phyloP scores from a whole-genome alignment of 92 coral and sea anemone genomes.

The Pocillopora grandis region DNA sequence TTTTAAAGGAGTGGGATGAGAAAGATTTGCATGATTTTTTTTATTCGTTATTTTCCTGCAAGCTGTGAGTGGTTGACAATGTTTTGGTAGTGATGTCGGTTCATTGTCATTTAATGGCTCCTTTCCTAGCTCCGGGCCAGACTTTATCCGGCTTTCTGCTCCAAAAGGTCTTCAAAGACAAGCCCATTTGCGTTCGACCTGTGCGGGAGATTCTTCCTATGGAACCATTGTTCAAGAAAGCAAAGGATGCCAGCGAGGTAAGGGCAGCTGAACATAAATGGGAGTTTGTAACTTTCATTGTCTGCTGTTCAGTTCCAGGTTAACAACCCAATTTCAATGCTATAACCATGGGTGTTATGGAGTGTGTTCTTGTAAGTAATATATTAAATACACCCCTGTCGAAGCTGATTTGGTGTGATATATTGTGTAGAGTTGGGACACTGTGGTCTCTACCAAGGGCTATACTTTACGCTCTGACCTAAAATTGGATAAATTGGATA shows the following conservation, averaged over 20 bases:
- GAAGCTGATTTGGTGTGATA: too few species aligned
- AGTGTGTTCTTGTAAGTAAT: too few species aligned
- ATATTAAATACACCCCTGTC: too few species aligned
- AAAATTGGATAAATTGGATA: too few species aligned
- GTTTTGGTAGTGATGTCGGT: conserved; percentile 36
- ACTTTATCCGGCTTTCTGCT: conserved; percentile 33
- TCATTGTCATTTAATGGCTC: conserved; percentile 34
- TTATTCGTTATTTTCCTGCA: conserved; percentile 22
- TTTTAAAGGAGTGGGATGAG: too few species aligned
- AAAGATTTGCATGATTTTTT: conserved; percentile 14
- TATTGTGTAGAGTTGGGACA: too few species aligned
- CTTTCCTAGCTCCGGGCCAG: conserved; percentile 44
- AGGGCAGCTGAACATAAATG: background rate
- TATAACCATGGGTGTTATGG: too few species aligned
- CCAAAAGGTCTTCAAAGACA: conserved; percentile 50
- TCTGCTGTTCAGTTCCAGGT: too few species aligned
- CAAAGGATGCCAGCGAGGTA: conserved; percentile 9
- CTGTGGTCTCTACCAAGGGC: too few species aligned
- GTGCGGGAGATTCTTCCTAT: conserved; percentile 38
- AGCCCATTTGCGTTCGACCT: conserved; percentile 45
- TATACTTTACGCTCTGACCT: too few species aligned
- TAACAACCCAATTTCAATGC: too few species aligned
- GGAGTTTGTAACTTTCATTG: too few species aligned
- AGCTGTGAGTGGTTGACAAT: conserved; percentile 11
- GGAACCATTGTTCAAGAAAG: conserved; percentile 21